phyloP scores from a whole-genome alignment of 2,113 vertebrate genomes.

The Dasyprocta punctata region DNA sequence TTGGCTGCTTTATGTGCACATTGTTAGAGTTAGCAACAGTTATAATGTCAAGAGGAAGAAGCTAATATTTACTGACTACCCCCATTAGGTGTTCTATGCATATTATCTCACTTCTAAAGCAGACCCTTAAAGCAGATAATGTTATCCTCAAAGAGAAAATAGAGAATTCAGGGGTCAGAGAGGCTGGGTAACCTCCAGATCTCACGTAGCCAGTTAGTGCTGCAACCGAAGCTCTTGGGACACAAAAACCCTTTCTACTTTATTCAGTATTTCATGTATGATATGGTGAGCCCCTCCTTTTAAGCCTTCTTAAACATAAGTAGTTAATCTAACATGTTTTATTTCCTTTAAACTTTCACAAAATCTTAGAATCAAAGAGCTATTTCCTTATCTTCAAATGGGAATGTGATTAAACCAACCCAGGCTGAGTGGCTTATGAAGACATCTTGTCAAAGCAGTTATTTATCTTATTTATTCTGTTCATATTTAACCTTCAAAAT shows the following conservation, averaged over 20 bases:
- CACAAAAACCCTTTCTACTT: neutral
- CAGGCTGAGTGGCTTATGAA: neutral
- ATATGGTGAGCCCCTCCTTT: neutral
- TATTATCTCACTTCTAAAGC: neutral
- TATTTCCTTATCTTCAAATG: neutral
- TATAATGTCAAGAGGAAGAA: neutral
- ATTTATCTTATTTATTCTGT: neutral
- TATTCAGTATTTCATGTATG: fast-evolving
- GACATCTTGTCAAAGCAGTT: neutral
- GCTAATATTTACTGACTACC: neutral
- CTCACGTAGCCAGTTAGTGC: neutral
- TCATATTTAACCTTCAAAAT: constrained; percentile 2
- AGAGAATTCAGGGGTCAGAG: neutral
- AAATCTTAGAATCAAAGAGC: neutral
- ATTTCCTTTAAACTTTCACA: constrained; percentile 14
- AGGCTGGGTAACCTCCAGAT: neutral
- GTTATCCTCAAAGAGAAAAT: neutral
- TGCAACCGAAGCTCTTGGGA: neutral
- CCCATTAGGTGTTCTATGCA: neutral
- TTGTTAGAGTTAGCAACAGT: neutral
- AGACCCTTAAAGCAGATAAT: neutral
- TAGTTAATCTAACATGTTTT: neutral
- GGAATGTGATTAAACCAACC: neutral
- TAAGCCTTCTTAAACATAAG: neutral
- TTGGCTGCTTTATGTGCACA: neutral